Evolutionary conservation across 2,113 vertebrate species (phyloP).

Genomic region (Tyto alba): DNA sequence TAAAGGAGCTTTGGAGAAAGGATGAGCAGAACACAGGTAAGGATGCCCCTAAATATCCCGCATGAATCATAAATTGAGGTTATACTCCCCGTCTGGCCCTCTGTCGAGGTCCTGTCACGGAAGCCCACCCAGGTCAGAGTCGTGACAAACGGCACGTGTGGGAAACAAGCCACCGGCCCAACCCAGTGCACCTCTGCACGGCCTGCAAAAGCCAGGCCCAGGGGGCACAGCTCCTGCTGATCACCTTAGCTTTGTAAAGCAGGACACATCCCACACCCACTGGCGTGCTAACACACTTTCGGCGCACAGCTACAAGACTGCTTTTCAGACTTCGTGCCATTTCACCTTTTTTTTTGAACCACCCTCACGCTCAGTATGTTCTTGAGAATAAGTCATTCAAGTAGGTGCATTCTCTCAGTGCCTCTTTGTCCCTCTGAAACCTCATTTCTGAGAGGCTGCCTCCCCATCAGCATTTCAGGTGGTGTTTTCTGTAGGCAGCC

Average conservation of each 20-base stretch:
- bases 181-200: accelerated
- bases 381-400: not conserved
- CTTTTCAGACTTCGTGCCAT: not conserved
- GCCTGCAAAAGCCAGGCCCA: not conserved
- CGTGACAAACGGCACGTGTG: not conserved
- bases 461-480: accelerated
- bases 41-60: not conserved
- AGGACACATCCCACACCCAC: not conserved
- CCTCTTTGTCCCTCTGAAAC: not conserved
- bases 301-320: not conserved
- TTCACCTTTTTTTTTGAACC: not conserved
- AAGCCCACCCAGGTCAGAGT: not conserved
- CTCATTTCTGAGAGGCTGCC: not conserved
- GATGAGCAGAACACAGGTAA: not conserved
- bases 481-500: not conserved
- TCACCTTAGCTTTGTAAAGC: not conserved
- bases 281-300: not conserved
- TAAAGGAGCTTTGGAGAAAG: not conserved
- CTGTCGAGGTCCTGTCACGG: not conserved
- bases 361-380: not conserved
- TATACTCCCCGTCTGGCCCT: accelerated
- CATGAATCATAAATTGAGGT: not conserved
- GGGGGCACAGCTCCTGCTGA: not conserved
- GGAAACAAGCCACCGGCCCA: not conserved
- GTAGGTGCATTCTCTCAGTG: not conserved